Base-by-base conservation (phyloP, 2,797 vertebrate genomes). In the Calcarius lapponicus region DNA sequence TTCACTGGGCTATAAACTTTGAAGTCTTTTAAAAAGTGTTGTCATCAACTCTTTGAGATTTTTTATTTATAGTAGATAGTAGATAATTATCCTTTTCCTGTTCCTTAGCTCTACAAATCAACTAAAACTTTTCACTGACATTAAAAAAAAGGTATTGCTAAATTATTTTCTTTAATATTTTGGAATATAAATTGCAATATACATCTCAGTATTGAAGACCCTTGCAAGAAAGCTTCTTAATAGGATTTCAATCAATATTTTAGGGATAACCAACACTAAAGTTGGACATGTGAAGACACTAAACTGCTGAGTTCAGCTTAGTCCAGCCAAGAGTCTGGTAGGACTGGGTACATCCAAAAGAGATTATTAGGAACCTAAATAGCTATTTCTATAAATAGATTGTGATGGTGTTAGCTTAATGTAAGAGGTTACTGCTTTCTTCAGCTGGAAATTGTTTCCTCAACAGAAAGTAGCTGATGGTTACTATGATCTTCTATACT, bases 61-160 rank as follows among this genome's bases (percentile, higher is more conserved):
- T 67, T 42, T n/a, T n/a, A n/a, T n/a, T n/a, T n/a, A n/a, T n/a
- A n/a, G 61, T 21, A 61, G 31, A 17, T 47, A 9, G 32, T 57
- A 71, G 7, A 20, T 19, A 42, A 42, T 67, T 50, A 34, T 11
- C 22, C 28, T 86, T 86, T 86, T 61, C 13, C 25, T 66, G 4
- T 28, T 90, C 29, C 42, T 65, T 47, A 53, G 21, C 17, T 78
- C 22, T 5, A 4, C 24, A 19, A 8, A 43, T 53, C 31, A 54
- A 28, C 6, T 24, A 51, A 67, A 86, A 24, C 2, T 17, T 86
- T 78, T 60, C 0, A 0, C 45, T 47, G 19, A 2, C 16, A 29
- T 81, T 81, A 25, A 58, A 71, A 56, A 72, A n/a, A 38, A 31
- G 2, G 1, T 43, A 58, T 43, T 38, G 28, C 60, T 60, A 67